A percentile compares a stretch with the other conserved stretches of the same genome.
These are phyloP conservation scores for Zaprionus ghesquierei DNA, from an alignment of 1,140 invertebrate genomes.

Conservation along the genomic window DNA sequence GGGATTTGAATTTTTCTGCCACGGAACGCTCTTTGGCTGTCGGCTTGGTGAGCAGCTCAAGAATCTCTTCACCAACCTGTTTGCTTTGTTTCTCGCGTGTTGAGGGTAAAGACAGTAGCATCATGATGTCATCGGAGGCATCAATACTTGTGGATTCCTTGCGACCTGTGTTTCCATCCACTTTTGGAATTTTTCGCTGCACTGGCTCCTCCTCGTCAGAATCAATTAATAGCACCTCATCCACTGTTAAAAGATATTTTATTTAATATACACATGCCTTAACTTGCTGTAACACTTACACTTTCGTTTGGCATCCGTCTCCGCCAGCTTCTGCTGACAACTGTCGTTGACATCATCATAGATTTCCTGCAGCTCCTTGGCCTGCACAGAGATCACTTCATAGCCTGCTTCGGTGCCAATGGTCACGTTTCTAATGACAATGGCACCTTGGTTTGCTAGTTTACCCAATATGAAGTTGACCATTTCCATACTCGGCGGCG, in stretches of 20 bases:
- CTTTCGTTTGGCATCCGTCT: conserved; percentile 82
- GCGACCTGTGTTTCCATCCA: conserved; percentile 29
- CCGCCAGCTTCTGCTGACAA: conserved; percentile 69
- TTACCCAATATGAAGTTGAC: conserved; percentile 92
- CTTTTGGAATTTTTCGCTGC: conserved; percentile 48
- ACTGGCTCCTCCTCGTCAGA: conserved; percentile 27
- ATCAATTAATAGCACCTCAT: conserved; percentile 10
- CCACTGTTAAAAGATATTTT: conserved; percentile 22
- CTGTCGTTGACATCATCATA: conserved; percentile 84
- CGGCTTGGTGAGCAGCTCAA: conserved; percentile 96
- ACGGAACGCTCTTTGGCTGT: conserved; percentile 97
- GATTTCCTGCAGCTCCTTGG: conserved; percentile 88
- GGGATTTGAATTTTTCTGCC: conserved; percentile 96
- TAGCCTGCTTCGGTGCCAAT: conserved; percentile 85
- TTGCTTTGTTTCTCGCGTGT: conserved; percentile 97
- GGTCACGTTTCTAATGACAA: conserved; percentile 87
- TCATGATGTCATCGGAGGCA: conserved; percentile 87
- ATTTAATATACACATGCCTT: not conserved
- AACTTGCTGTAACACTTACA: conserved; percentile 38
- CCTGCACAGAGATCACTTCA: conserved; percentile 88
- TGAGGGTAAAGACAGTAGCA: conserved; percentile 94
- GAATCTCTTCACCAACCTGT: conserved; percentile 97
- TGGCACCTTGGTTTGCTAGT: conserved; percentile 93
- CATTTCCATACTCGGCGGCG: conserved; percentile 85
- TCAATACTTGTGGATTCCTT: conserved; percentile 84